Conservation (phyloP, 2,888 invertebrate genomes). For the Thymelicus acteon region DNA sequence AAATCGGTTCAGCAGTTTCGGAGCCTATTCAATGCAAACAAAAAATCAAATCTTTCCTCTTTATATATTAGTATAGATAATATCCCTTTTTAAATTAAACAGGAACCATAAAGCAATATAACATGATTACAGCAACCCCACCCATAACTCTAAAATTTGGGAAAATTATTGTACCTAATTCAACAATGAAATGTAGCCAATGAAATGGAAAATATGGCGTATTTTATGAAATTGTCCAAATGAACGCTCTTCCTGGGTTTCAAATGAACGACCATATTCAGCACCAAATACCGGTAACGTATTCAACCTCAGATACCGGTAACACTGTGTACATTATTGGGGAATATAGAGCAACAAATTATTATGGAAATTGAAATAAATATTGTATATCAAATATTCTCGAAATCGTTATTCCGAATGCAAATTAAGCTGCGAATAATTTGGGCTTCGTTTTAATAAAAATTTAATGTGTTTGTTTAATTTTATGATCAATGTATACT, state of each 20-base stretch:
- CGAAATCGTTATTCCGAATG: no score
- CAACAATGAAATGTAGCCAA: slow-evolving; percentile 31
- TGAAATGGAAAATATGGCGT: slow-evolving; percentile 28
- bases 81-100: no score
- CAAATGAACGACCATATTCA: neutral
- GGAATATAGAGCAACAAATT: slow-evolving; percentile 5
- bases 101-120: neutral
- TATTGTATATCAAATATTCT: slow-evolving; percentile 1
- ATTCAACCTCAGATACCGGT: neutral
- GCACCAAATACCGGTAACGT: neutral
- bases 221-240: slow-evolving; percentile 30
- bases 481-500: no score
- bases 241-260: slow-evolving; percentile 9
- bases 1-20: no score
- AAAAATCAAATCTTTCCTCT: no score
- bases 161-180: slow-evolving; percentile 28
- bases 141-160: slow-evolving; percentile 21
- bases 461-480: no score
- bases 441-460: no score
- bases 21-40: no score
- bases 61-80: no score
- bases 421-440: no score
- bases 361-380: slow-evolving; percentile 6
- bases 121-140: slow-evolving; percentile 8
- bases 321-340: neutral